Percentiles rank a stretch among this genome's conserved stretches.
Conservation (phyloP, 2,797 vertebrate genomes). For the Champsocephalus esox region DNA sequence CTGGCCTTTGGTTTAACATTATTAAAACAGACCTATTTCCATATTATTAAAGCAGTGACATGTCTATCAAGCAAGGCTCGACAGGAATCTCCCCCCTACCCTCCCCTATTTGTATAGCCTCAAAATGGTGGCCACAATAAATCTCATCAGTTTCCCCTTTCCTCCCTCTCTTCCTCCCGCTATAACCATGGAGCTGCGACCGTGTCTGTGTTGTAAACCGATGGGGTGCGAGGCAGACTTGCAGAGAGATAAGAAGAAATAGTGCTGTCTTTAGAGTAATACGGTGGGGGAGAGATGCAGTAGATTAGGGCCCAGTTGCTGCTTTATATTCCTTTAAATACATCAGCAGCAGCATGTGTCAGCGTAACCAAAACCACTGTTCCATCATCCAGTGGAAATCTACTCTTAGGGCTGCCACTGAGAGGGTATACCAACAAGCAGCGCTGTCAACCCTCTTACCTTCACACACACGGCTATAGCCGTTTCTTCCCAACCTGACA, state of each 20-base stretch:
- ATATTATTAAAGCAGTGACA: slow-evolving; percentile 80
- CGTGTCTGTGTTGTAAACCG: slow-evolving; percentile 71
- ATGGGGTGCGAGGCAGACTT: slow-evolving; percentile 68
- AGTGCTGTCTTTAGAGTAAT: slow-evolving; percentile 82
- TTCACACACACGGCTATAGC: slow-evolving; percentile 12
- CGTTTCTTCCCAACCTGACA: slow-evolving; percentile 31
- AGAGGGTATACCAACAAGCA: slow-evolving; percentile 54
- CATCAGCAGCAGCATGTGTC: slow-evolving; percentile 79
- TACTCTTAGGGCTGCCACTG: slow-evolving; percentile 59
- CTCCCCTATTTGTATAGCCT: slow-evolving; percentile 51
- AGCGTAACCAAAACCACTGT: slow-evolving; percentile 68
- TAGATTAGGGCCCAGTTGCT: slow-evolving; percentile 77
- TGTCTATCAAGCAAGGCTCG: slow-evolving; percentile 68
- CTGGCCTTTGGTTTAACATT: slow-evolving; percentile 73
- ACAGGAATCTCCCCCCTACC: slow-evolving; percentile 50
- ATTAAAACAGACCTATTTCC: slow-evolving; percentile 78
- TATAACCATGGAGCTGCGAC: slow-evolving; percentile 59
- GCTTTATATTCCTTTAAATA: slow-evolving; percentile 84
- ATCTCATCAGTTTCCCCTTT: slow-evolving; percentile 57
- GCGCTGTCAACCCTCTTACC: slow-evolving; percentile 45
- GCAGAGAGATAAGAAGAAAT: slow-evolving; percentile 82
- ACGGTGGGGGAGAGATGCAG: slow-evolving; percentile 78
- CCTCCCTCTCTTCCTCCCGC: slow-evolving; percentile 41
- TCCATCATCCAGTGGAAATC: slow-evolving; percentile 79
- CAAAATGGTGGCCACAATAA: slow-evolving; percentile 76